Conservation (phyloP, 2,797 vertebrate genomes). For the Protonibea diacanthus region DNA sequence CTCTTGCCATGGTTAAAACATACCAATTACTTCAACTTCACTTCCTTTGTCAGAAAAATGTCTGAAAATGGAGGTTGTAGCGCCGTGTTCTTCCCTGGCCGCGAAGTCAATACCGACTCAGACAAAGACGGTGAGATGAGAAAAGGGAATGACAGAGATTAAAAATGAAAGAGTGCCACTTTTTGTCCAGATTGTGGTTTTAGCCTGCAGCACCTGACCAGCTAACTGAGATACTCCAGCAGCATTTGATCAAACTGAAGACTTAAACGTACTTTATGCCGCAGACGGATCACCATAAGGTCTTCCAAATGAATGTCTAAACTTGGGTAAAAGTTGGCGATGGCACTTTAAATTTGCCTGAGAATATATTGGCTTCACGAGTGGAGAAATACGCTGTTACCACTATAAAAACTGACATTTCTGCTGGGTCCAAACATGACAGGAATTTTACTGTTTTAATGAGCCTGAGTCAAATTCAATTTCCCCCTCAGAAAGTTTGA, state of each 20-base stretch:
- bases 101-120: conserved; percentile 59
- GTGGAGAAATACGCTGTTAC: not conserved
- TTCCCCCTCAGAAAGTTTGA: conserved; percentile 41
- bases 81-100: conserved; percentile 7
- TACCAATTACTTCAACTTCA: conserved; percentile 35
- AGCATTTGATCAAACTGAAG: conserved; percentile 56
- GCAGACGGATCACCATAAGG: conserved; percentile 38
- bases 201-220: conserved; percentile 57
- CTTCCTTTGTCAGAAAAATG: conserved; percentile 39
- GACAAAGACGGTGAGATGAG: conserved; percentile 62
- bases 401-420: conserved; percentile 44
- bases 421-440: conserved; percentile 55
- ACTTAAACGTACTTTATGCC: conserved; percentile 47
- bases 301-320: conserved; percentile 44
- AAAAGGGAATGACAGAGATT: conserved; percentile 74
- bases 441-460: conserved; percentile 58
- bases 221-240: conserved; percentile 36
- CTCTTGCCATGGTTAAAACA: conserved; percentile 23
- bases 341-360: conserved; percentile 40
- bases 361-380: conserved; percentile 20
- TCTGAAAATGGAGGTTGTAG: conserved; percentile 20
- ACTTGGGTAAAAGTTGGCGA: conserved; percentile 39
- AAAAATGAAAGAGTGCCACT: conserved; percentile 73
- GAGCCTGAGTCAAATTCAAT: conserved; percentile 53
- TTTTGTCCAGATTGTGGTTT: conserved; percentile 70